Evolutionary conservation across 1,140 invertebrate species (phyloP).

Genomic region (Neelides sp.): DNA sequence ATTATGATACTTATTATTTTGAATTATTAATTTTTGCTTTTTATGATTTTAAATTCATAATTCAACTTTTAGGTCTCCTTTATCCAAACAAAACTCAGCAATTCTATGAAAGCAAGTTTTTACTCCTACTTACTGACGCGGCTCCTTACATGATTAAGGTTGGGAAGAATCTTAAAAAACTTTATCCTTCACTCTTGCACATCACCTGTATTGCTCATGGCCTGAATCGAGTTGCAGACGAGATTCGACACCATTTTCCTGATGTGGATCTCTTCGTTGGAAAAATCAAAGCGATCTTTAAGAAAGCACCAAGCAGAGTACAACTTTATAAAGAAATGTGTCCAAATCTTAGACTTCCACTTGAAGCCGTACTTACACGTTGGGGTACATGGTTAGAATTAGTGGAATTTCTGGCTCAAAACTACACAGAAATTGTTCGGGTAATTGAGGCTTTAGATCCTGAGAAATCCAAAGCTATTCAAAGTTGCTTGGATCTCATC

Average conservation of each 20-base stretch:
- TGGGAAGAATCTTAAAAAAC: conserved; percentile 28
- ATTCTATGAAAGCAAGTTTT: conserved; percentile 31
- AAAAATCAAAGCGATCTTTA: conserved; percentile 32
- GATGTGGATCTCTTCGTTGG: conserved; percentile 31
- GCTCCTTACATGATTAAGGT: conserved; percentile 34
- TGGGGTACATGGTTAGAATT: conserved; percentile 35
- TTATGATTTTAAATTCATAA: background rate
- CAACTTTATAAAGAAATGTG: conserved; percentile 32
- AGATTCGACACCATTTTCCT: conserved; percentile 31
- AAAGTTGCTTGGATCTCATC: too few species aligned
- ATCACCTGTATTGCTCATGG: conserved; percentile 36
- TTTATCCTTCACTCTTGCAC: conserved; percentile 31
- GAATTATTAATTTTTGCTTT: background rate
- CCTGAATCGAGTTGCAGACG: conserved; percentile 34
- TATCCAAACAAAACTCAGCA: conserved; percentile 7
- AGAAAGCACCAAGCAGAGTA: conserved; percentile 33
- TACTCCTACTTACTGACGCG: conserved; percentile 32
- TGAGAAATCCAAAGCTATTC: too few species aligned
- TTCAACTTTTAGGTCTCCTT: background rate
- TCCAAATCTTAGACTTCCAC: conserved; percentile 34
- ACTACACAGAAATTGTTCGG: conserved; percentile 2
- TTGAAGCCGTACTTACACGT: conserved; percentile 35
- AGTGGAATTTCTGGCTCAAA: conserved; percentile 6
- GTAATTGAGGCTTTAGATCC: background rate
- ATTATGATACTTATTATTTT: background rate